Percentiles rank a stretch among this genome's conserved stretches.
Evolutionary conservation across 1,140 invertebrate genomes (phyloP).

Genomic region (Choristoneura fumiferana): DNA sequence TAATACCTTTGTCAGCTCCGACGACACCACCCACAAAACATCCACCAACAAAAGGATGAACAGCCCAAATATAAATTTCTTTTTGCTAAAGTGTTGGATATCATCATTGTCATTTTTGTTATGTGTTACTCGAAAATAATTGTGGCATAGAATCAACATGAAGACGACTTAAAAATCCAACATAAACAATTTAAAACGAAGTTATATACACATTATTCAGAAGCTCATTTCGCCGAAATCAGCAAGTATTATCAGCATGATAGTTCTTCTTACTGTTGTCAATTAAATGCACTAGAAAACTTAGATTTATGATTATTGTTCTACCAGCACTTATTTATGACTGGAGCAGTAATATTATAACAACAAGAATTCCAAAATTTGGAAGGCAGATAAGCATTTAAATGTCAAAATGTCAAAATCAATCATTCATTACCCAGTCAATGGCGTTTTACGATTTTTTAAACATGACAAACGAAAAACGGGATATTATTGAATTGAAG

Average conservation of each 20-base stretch:
- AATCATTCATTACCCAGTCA: background rate
- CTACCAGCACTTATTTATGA: too few relatives aligned
- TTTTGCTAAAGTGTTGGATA: conserved; percentile 52
- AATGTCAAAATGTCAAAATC: conserved; percentile 14
- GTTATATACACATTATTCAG: conserved; percentile 11
- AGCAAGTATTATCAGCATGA: background rate
- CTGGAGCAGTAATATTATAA: too few relatives aligned
- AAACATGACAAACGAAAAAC: too few relatives aligned
- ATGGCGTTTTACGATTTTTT: background rate
- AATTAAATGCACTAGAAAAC: background rate
- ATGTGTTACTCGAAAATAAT: conserved; percentile 63
- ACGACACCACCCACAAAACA: conserved; percentile 68
- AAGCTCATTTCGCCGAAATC: background rate
- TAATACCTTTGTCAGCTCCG: conserved; percentile 70
- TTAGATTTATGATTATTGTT: too few relatives aligned
- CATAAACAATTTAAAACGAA: conserved; percentile 22
- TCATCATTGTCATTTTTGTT: conserved; percentile 66
- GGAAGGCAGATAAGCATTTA: conserved; percentile 3
- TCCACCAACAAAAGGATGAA: conserved; percentile 66
- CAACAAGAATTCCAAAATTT: conserved; percentile 7
- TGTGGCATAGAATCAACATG: conserved; percentile 74
- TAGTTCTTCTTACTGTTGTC: background rate
- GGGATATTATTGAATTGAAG: too few relatives aligned
- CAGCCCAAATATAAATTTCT: conserved; percentile 65
- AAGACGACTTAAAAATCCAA: conserved; percentile 43